These are phyloP conservation scores for Zoanthus solanderi DNA, from an alignment of 92 coral and sea anemone species.

Conservation along the genomic window DNA sequence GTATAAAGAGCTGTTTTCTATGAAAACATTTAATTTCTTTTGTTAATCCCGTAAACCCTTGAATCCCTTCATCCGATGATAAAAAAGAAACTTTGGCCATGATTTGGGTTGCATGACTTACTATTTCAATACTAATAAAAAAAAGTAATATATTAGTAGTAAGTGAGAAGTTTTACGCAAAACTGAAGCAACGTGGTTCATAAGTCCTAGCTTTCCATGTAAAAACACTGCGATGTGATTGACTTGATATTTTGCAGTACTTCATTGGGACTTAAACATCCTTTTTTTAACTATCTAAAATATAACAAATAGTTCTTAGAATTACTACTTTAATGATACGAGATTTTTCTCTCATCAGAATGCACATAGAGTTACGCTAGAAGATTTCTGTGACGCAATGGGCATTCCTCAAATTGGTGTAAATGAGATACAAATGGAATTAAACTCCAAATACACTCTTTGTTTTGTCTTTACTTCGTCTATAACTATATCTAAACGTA, in stretches of 20 bases:
- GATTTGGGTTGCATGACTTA: not conserved
- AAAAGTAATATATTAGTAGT: not conserved
- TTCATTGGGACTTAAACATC: not conserved
- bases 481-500: not conserved
- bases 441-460: not conserved
- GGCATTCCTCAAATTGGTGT: not conserved
- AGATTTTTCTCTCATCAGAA: not conserved
- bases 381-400: conserved; percentile 15
- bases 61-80: too few relatives aligned
- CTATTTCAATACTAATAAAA: not conserved
- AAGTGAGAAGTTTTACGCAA: not conserved
- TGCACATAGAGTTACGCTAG: not conserved
- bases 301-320: not conserved
- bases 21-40: not conserved
- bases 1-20: not conserved
- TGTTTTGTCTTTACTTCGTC: not conserved
- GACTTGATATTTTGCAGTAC: not conserved
- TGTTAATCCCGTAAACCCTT: not conserved
- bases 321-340: not conserved
- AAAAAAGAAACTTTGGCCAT: not conserved
- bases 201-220: too few relatives aligned
- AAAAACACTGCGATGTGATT: not conserved
- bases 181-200: not conserved
- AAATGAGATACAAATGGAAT: not conserved
- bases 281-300: not conserved